These are phyloP conservation scores for Malacosoma neustria DNA, from an alignment of 2,888 invertebrate genomes.

Conservation along the genomic window DNA sequence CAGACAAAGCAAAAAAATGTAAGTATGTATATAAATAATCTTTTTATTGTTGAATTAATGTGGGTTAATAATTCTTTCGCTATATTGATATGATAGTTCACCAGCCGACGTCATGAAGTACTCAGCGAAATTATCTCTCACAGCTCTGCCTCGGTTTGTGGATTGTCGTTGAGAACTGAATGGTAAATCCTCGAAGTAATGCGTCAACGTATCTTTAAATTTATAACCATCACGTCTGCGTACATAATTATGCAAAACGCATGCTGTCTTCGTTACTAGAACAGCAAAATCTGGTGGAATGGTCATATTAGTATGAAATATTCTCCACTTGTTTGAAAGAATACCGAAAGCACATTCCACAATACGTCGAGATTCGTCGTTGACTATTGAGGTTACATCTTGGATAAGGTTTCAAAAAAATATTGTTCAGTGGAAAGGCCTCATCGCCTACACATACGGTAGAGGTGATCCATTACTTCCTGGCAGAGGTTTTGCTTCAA, in stretches of 20 bases:
- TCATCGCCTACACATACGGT: constrained; percentile 10
- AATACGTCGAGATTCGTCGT: constrained; percentile 7
- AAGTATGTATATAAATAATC: constrained; percentile 6
- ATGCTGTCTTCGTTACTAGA: constrained; percentile 12
- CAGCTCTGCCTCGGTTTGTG: constrained; percentile 13
- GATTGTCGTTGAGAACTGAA: constrained; percentile 9
- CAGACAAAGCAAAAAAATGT: constrained; percentile 14
- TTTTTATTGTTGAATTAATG: too few species aligned
- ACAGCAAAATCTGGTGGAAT: constrained; percentile 12
- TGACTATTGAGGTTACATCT: too few species aligned
- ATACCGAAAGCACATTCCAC: constrained; percentile 10
- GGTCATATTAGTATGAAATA: too few species aligned
- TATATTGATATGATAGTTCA: constrained; percentile 17
- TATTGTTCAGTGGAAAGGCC: too few species aligned
- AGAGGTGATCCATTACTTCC: constrained; percentile 11
- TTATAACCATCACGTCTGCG: constrained; percentile 14
- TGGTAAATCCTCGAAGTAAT: constrained; percentile 10
- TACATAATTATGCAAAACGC: constrained; percentile 15
- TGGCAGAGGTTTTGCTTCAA: too few species aligned
- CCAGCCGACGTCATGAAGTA: constrained; percentile 16
- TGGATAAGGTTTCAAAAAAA: too few species aligned
- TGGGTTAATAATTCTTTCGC: constrained; percentile 12
- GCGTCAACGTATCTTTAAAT: constrained; percentile 14
- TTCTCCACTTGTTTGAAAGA: constrained; percentile 9
- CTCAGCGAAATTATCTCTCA: constrained; percentile 17